Conservation (phyloP, 2,113 vertebrate genomes). For the Irena cyanogastra region DNA sequence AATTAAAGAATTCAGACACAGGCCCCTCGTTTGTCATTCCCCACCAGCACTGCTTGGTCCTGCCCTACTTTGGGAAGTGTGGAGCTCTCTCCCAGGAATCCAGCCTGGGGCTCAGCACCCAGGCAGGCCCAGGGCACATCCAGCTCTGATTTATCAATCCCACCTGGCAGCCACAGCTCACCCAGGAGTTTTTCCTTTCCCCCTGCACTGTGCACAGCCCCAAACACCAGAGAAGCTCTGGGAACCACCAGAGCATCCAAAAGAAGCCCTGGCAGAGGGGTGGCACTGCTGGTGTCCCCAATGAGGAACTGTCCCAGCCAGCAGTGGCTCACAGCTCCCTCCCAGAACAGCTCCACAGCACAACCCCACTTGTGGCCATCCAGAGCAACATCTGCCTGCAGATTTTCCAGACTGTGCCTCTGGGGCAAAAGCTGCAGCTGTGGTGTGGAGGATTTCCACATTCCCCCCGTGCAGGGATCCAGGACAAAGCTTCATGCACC, state of each 20-base stretch:
- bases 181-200: not conserved
- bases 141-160: fast-evolving
- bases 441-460: not conserved
- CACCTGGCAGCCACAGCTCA: not conserved
- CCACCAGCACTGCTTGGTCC: not conserved
- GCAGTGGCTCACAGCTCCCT: not conserved
- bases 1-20: fast-evolving
- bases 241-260: not conserved
- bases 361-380: not conserved
- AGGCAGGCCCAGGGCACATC: not conserved
- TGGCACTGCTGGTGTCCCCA: not conserved
- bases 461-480: not conserved
- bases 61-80: fast-evolving
- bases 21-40: not conserved
- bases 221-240: not conserved
- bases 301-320: not conserved
- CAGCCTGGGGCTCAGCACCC: not conserved
- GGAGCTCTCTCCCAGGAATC: not conserved
- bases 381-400: not conserved
- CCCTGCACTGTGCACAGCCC: not conserved
- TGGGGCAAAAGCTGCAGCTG: not conserved
- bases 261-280: not conserved
- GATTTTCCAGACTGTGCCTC: not conserved
- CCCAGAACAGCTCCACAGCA: not conserved
- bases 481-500: not conserved